Evolutionary conservation across 1,140 invertebrate species (phyloP), one percentile per base, ranked within the genome.

Genomic region (Lysiphlebus fabarum): DNA sequence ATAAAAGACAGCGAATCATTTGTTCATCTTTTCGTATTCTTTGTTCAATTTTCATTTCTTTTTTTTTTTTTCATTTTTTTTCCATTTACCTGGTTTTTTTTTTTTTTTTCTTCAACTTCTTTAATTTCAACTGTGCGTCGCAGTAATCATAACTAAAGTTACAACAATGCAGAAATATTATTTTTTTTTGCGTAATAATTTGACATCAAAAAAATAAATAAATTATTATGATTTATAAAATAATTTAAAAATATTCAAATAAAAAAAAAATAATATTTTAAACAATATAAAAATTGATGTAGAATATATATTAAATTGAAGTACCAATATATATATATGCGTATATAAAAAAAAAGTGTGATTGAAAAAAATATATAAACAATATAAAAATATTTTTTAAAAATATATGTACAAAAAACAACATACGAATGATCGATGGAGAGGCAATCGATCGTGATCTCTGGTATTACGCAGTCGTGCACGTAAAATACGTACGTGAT

Each of bases 1-100:
- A 77, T 76, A 76, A 76, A 67, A 77, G 73, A 73, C 73, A 71
- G 67, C 65, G 67, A 71, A 74, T 77, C 73, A 77, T 72, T 68
- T 65, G 67, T 61, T 61, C 67, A 72, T 72, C 64, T 62, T 63
- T 17, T 37, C 38, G 50, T 17, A 50, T 37, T 37, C 36, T 69
- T 69, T 76, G 72, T 76, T 26, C 44, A 56, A 34, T 37, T 64
- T 61, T 55, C 49, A 48, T 42, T 41, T 55, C 34, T 38, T 37
- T 7, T 33, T 59, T 63, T 26, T 26, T 26, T 40, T 47, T 59
- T 56, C 45, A 47, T 44, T 37, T 50, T 43, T 47, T 14, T 43
- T 37, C 37, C 47, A 26, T 26, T 26, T 26, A 26, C 0, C 17
- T 26, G 17, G 17, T 26, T 26, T 26, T 26, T 26, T 26, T 26